Evolutionary conservation across 2,797 vertebrate species (phyloP).

Genomic region (Synanceia verrucosa): DNA sequence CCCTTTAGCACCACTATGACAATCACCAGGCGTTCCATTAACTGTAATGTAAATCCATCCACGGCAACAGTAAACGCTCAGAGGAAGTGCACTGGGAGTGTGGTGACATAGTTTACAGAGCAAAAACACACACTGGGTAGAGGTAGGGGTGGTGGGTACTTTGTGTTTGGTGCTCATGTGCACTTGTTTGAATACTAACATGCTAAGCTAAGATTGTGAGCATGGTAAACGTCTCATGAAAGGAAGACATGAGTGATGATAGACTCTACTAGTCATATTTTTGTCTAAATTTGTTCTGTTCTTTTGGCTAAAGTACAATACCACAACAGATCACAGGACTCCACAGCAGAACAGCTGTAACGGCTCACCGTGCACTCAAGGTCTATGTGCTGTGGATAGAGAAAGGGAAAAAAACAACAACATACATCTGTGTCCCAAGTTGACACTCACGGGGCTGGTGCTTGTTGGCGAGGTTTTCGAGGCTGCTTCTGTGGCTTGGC

Average conservation of each 20-base stretch:
- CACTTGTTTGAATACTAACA: neutral
- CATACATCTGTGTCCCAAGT: conserved; percentile 64
- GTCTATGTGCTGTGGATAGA: conserved; percentile 17
- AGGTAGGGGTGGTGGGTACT: no score
- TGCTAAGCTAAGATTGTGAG: neutral
- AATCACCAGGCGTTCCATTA: no score
- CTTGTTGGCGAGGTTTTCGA: conserved; percentile 71
- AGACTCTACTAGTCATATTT: neutral
- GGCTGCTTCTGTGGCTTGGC: conserved; percentile 73
- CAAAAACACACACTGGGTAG: no score
- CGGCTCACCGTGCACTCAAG: conserved; percentile 8
- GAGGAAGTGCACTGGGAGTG: no score
- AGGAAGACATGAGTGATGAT: neutral
- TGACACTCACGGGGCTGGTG: conserved; percentile 65
- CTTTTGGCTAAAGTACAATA: neutral
- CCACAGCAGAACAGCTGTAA: conserved; percentile 33
- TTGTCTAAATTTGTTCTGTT: conserved; percentile 4
- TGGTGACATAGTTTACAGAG: no score
- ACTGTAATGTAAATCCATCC: no score
- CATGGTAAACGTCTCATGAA: neutral
- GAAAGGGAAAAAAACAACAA: conserved; percentile 20
- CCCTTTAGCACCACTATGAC: no score
- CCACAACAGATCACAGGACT: neutral
- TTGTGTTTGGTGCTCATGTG: neutral
- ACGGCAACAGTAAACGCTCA: no score